Percentiles rank a stretch among this genome's conserved stretches.
Conservation (phyloP, 2,797 vertebrate species). For the Setipinna tenuifilis region DNA sequence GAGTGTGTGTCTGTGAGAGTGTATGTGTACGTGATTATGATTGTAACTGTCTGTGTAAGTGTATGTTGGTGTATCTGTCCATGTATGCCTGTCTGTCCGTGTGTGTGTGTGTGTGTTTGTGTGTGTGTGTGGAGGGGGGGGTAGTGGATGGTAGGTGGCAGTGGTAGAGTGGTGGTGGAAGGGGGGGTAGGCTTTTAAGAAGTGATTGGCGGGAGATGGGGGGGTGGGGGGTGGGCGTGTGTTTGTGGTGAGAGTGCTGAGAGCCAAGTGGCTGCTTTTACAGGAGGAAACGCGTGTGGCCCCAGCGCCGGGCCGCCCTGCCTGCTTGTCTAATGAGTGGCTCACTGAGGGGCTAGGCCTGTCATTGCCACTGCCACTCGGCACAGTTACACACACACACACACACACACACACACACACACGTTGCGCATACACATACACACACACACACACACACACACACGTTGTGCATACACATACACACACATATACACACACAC, state of each 20-base stretch:
- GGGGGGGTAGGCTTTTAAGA: constrained; percentile 63
- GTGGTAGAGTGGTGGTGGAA: neutral
- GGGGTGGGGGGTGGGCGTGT: constrained; percentile 57
- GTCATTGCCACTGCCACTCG: neutral
- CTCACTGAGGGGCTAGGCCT: neutral
- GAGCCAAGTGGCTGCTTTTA: constrained; percentile 63
- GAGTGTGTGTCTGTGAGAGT: too few relatives aligned
- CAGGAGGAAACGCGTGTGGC: constrained; percentile 45
- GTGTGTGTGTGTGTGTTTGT: too few relatives aligned
- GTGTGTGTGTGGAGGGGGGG: too few relatives aligned
- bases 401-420: neutral
- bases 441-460: neutral
- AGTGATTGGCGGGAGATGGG: neutral
- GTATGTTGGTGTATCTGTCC: too few relatives aligned
- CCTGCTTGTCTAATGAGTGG: constrained; percentile 63
- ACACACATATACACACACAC: neutral
- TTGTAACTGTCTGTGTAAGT: too few relatives aligned
- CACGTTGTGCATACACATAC: neutral
- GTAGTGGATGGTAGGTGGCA: constrained; percentile 61
- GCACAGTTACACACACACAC: neutral
- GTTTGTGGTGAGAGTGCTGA: constrained; percentile 64
- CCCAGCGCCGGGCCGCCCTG: constrained; percentile 60
- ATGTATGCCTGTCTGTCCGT: too few relatives aligned
- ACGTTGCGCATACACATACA: neutral
- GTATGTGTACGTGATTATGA: too few relatives aligned